These are phyloP conservation scores for Toxotes chatareus DNA, from an alignment of 2,113 vertebrate genomes.

Conservation along the genomic window DNA sequence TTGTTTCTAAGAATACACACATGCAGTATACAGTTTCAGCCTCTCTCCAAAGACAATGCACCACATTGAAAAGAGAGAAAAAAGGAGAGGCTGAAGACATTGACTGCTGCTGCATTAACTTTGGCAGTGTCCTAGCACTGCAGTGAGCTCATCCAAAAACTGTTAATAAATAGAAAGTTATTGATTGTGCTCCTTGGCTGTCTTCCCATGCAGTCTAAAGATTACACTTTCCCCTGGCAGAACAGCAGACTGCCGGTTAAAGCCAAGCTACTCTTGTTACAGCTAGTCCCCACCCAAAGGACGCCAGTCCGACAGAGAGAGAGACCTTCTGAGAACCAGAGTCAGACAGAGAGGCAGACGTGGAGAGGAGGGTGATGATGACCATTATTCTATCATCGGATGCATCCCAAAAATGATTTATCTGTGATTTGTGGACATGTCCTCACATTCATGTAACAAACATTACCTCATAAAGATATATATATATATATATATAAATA, in stretches of 20 bases:
- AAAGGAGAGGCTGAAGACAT: constrained; percentile 58
- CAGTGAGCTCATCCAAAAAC: constrained; percentile 80
- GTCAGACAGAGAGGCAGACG: constrained; percentile 4
- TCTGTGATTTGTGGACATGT: background rate
- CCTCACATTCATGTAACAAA: background rate
- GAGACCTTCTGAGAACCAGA: constrained; percentile 33
- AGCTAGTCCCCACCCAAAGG: constrained; percentile 59
- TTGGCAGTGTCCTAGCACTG: constrained; percentile 70
- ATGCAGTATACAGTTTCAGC: constrained; percentile 63
- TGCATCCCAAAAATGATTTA: background rate
- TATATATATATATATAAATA: background rate
- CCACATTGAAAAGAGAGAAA: constrained; percentile 42
- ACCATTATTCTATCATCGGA: constrained; percentile 9
- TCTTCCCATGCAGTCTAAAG: constrained; percentile 72
- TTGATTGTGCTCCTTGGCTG: constrained; percentile 81
- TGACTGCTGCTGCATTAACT: constrained; percentile 77
- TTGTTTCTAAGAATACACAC: constrained; percentile 70
- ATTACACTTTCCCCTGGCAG: constrained; percentile 74
- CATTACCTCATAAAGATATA: background rate
- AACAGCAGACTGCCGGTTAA: constrained; percentile 68
- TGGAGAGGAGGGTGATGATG: constrained; percentile 1
- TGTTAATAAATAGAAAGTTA: constrained; percentile 83
- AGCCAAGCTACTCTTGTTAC: constrained; percentile 74
- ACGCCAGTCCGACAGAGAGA: constrained; percentile 33
- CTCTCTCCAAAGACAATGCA: constrained; percentile 47